Percentiles rank a stretch among this genome's conserved stretches.
phyloP scores from a whole-genome alignment of 2,797 vertebrate species.

The Hafferia zeledoni region DNA sequence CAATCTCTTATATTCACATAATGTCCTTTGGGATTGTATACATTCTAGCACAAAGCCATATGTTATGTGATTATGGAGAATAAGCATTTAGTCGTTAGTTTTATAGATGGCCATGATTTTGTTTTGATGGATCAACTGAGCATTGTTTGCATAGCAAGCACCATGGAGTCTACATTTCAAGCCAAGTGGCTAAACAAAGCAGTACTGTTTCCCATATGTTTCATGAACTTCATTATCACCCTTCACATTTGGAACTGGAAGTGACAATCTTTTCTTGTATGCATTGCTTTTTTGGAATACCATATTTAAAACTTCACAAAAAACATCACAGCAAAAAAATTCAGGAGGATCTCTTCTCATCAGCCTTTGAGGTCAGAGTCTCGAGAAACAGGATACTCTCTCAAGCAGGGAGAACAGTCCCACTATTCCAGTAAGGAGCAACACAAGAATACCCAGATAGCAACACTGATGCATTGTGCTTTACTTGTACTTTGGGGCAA shows the following conservation, averaged over 20 bases:
- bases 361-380: not conserved
- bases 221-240: slow-evolving; percentile 30
- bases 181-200: slow-evolving; percentile 46
- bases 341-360: not conserved
- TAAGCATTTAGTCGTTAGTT: not conserved
- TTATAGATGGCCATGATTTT: not conserved
- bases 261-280: not conserved
- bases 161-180: slow-evolving; percentile 10
- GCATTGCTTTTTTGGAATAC: slow-evolving; percentile 10
- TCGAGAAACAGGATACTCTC: not conserved
- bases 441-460: not conserved
- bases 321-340: not conserved
- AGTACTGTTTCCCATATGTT: slow-evolving; percentile 16
- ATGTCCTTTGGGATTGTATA: not conserved
- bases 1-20: not conserved
- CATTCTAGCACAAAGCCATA: not conserved
- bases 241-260: slow-evolving; percentile 9
- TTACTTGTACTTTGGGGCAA: not conserved
- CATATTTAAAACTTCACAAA: not conserved
- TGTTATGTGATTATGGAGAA: slow-evolving; percentile 14
- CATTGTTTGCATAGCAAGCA: slow-evolving; percentile 51
- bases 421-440: not conserved
- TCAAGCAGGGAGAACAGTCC: not conserved
- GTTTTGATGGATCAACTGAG: slow-evolving; percentile 40
- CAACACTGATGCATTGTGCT: not conserved